Evolutionary conservation across 2,888 invertebrate genomes (phyloP), one percentile per base, ranked within the genome.

Genomic region (Ophonus ardosiacus): DNA sequence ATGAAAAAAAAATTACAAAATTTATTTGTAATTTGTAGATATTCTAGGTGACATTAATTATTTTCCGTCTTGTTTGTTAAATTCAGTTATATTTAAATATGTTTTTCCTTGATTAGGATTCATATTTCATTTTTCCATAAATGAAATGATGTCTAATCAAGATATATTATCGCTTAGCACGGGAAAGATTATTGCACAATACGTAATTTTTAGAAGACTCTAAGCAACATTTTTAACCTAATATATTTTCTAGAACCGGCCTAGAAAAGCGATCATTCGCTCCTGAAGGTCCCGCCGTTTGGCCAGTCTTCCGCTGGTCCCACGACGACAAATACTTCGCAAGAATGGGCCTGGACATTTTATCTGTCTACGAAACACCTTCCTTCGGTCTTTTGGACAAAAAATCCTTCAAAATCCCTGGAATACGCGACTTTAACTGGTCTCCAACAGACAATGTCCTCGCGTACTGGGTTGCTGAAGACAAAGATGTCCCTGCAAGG

Each of bases 391-490:
- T 99, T 83, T 92, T 98, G 6, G 98, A 99, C 86, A 97, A 98
- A 91, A 98, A 98, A 90, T 97, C 98, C 87, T 95, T 99, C 85
- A 98, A 98, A 91, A 96, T 97, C 63, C 93, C 95, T 6, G 97
- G 97, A 59, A 97, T 98, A 88, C 93, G 97, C 87, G 98, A 98
- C 89, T 99, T 99, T 92, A 96, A 96, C 88, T 99, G 99, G 99
- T 99, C 99, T 0, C 99, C 99, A 0, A 97, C 98, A 0, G 98
- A 99, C 90, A 99, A 98, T 90, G 94, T 97, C 51, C 94, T 99
- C 71, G 99, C 99, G 0, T 99, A 98, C 91, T 99, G 99, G 98
- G 98, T 99, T 3, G 98, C 98, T 0, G 99, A 99, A 92, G 96
- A 98, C 90, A 98, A 98, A 89, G 97, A 98, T 90, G 98, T 98